Base-by-base conservation (phyloP, 2,888 invertebrate species). In the Gisinianus flammeolus region DNA sequence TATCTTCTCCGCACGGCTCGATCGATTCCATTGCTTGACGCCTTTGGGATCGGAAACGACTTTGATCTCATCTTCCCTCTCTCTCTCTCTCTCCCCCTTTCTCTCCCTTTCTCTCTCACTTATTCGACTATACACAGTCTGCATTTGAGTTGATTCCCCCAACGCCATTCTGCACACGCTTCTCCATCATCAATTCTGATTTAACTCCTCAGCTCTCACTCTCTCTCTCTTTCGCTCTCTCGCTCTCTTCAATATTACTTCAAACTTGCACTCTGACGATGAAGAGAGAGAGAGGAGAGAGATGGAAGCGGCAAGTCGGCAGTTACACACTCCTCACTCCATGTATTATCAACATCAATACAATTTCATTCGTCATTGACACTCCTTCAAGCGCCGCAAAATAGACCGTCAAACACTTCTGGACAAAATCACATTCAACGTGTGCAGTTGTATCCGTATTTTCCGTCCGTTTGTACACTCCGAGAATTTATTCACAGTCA, bases 1-100 rank as follows among this genome's bases (percentile, higher is more conserved):
- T 80, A 73, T 69, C 73, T 78, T 76, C 71, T 68, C 69, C 76
- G 52, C 64, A 58, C 58, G 28, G 26, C 71, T 78, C 70, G 75
- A 70, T 76, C 76, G 54, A 54, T 68, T 33, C 66, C 52, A 76
- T 66, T 73, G 56, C 54, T 64, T 67, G 28, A 52, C 80, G 54
- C 72, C 79, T 68, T 22, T 24, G 66, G 66, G 35, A 66, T 44
- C 44, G 28, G n/a, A 64, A 68, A 68, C 33, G 68, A 24, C 68
- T 68, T 68, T 68, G 68, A 68, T 68, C 68, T 68, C 68, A 68
- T 68, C 68, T 68, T 16, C 66, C 28, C 66, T 66, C 31, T 28
- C n/a, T 28, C 28, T 28, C 19, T 2, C 62, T 24, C 62, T 4
- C 22, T 5, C 58, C n/a, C n/a, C n/a, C n/a, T 22, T 4, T 64